Percentiles rank a stretch among this genome's conserved stretches.
Evolutionary conservation across 2,113 vertebrate genomes (phyloP).

Genomic region (Corydoras maculifer): DNA sequence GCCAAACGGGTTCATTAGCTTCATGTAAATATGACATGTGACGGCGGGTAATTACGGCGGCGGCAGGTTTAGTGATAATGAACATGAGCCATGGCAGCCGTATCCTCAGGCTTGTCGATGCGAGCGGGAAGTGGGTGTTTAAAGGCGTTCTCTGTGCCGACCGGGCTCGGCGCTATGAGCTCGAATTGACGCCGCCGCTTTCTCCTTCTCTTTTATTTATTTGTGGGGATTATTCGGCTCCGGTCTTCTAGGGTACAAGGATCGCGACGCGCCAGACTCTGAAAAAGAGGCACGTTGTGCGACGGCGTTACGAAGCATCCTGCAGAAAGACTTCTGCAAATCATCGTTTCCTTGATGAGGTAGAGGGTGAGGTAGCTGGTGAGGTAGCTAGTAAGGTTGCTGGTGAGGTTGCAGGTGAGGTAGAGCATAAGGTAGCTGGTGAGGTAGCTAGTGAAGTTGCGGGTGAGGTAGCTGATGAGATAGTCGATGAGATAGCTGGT

Average conservation of each 20-base stretch:
- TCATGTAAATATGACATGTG: slow-evolving; percentile 11
- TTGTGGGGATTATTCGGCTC: slow-evolving; percentile 1
- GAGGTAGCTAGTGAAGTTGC: too few species aligned
- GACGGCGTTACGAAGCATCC: too few species aligned
- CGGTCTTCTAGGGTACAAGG: not conserved
- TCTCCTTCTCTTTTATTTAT: slow-evolving; percentile 5
- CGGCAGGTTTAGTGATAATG: slow-evolving; percentile 20
- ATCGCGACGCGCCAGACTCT: not conserved
- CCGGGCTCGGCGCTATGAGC: slow-evolving; percentile 1
- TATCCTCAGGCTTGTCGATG: slow-evolving; percentile 13
- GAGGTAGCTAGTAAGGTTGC: too few species aligned
- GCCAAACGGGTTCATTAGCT: slow-evolving; percentile 18
- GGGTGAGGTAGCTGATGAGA: too few species aligned
- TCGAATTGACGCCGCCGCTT: slow-evolving; percentile 8
- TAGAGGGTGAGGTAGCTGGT: not conserved
- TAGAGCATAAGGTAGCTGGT: too few species aligned
- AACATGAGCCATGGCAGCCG: slow-evolving; percentile 8
- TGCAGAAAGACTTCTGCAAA: too few species aligned
- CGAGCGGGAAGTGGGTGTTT: slow-evolving; percentile 9
- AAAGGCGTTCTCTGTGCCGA: slow-evolving; percentile 13
- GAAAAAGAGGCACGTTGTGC: not conserved
- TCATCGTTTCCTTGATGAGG: too few species aligned
- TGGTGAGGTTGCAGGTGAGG: too few species aligned
- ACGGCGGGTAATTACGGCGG: slow-evolving; percentile 14
- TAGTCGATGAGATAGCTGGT: too few species aligned